Conservation (phyloP, 1,140 invertebrate species). For the Tyrophagus putrescentiae region DNA sequence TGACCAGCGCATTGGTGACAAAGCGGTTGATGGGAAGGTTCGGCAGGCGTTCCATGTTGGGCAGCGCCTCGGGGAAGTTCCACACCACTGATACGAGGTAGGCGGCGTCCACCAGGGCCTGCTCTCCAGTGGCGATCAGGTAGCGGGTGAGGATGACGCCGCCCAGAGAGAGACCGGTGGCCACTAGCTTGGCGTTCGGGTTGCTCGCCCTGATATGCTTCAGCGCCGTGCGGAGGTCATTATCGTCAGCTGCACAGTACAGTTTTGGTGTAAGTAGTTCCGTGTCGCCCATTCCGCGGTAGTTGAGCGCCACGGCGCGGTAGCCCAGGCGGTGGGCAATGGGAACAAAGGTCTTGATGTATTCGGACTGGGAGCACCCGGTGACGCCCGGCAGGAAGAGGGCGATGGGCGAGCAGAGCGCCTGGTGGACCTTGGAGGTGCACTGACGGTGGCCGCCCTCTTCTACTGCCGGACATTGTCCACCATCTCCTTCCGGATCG, state of each 20-base stretch:
- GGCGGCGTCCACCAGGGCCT: constrained; percentile 48
- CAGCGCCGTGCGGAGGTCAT: constrained; percentile 60
- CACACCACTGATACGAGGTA: constrained; percentile 66
- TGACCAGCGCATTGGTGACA: constrained; percentile 45
- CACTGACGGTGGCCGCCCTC: not conserved
- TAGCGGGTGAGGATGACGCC: constrained; percentile 59
- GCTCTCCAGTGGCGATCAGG: constrained; percentile 45
- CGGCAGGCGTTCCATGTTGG: constrained; percentile 56
- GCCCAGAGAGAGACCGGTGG: constrained; percentile 66
- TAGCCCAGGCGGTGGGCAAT: constrained; percentile 48
- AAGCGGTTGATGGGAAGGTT: constrained; percentile 58
- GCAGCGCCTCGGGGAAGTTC: constrained; percentile 54
- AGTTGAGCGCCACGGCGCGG: constrained; percentile 31
- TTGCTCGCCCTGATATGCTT: constrained; percentile 47
- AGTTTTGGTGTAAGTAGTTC: constrained; percentile 52
- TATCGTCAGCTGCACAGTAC: constrained; percentile 64
- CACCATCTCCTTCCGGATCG: constrained; percentile 22
- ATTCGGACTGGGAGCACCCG: constrained; percentile 60
- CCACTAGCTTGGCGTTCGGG: constrained; percentile 50
- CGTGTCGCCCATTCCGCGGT: constrained; percentile 23
- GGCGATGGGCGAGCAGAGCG: constrained; percentile 41
- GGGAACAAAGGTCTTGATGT: constrained; percentile 58
- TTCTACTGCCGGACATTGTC: constrained; percentile 30
- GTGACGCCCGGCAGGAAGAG: constrained; percentile 62
- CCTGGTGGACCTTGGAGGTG: constrained; percentile 15